These are phyloP conservation scores for Drosophila gaucha DNA, from an alignment of 2,888 invertebrate species.

Conservation along the genomic window DNA sequence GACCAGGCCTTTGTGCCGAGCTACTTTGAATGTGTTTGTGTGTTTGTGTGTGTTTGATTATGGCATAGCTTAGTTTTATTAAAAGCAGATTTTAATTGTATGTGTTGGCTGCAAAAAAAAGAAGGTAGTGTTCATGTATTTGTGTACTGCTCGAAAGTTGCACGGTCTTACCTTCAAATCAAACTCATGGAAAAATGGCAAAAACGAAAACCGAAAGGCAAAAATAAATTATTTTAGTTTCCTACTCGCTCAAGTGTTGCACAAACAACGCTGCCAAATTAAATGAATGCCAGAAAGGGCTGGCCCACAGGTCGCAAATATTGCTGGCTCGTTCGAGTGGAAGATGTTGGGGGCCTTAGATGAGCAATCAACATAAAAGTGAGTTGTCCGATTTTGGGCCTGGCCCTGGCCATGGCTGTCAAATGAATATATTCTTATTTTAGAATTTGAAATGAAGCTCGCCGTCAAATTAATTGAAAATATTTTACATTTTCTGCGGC, in stretches of 20 bases:
- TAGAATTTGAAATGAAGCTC: conserved; percentile 61
- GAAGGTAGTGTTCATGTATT: background rate
- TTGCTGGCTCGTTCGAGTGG: conserved; percentile 31
- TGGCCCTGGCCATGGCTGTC: conserved; percentile 15
- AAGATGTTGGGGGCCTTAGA: conserved; percentile 44
- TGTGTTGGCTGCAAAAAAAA: background rate
- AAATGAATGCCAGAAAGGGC: conserved; percentile 65
- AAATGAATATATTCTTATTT: conserved; percentile 71
- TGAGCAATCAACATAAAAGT: conserved; percentile 57
- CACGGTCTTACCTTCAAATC: conserved; percentile 60
- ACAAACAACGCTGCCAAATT: conserved; percentile 70
- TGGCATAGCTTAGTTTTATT: conserved; percentile 23
- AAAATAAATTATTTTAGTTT: conserved; percentile 79
- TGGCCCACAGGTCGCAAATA: conserved; percentile 34
- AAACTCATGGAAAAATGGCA: conserved; percentile 82
- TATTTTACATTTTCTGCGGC: conserved; percentile 69
- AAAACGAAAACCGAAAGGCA: conserved; percentile 74
- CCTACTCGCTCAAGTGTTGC: conserved; percentile 63
- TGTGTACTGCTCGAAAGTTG: conserved; percentile 49
- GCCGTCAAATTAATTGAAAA: conserved; percentile 72
- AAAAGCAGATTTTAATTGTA: conserved; percentile 11
- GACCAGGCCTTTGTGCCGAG: conserved; percentile 46
- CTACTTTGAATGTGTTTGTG: conserved; percentile 11
- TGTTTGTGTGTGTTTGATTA: conserved; percentile 16
- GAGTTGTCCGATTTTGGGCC: conserved; percentile 14